These are phyloP conservation scores for Brenthis daphne DNA, from an alignment of 2,888 invertebrate species.

Conservation along the genomic window DNA sequence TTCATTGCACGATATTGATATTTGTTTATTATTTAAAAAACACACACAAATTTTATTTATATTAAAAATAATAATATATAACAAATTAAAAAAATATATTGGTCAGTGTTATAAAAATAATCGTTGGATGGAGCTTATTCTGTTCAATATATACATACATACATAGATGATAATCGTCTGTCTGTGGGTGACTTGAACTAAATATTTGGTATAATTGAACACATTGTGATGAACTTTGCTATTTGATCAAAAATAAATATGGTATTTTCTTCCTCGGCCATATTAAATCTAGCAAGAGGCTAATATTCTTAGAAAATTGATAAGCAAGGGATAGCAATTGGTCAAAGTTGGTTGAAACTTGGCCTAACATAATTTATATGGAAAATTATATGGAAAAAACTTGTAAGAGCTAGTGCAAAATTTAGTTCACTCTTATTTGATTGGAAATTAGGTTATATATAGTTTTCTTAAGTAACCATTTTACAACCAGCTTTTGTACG, in stretches of 20 bases:
- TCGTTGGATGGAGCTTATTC: not conserved
- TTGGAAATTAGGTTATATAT: not conserved
- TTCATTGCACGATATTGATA: too few species aligned
- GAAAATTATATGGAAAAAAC: not conserved
- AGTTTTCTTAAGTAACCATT: slow-evolving; percentile 4
- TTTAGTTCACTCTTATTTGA: not conserved
- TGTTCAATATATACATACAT: not conserved
- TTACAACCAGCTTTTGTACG: slow-evolving; percentile 21
- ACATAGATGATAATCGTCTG: not conserved
- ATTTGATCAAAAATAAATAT: slow-evolving; percentile 16
- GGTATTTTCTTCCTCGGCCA: not conserved
- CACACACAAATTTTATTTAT: too few species aligned
- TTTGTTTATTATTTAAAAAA: too few species aligned
- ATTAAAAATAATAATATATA: too few species aligned
- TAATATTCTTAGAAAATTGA: too few species aligned
- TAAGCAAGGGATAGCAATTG: too few species aligned
- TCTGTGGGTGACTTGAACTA: slow-evolving; percentile 22
- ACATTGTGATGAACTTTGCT: slow-evolving; percentile 69
- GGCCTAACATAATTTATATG: not conserved
- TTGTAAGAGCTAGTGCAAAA: not conserved
- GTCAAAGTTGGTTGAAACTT: not conserved
- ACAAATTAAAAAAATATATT: not conserved
- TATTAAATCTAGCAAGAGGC: not conserved
- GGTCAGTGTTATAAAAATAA: slow-evolving; percentile 4
- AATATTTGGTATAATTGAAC: slow-evolving; percentile 77